Conservation (phyloP, 2,888 invertebrate genomes). For the Cataglyphis altisquamis region DNA sequence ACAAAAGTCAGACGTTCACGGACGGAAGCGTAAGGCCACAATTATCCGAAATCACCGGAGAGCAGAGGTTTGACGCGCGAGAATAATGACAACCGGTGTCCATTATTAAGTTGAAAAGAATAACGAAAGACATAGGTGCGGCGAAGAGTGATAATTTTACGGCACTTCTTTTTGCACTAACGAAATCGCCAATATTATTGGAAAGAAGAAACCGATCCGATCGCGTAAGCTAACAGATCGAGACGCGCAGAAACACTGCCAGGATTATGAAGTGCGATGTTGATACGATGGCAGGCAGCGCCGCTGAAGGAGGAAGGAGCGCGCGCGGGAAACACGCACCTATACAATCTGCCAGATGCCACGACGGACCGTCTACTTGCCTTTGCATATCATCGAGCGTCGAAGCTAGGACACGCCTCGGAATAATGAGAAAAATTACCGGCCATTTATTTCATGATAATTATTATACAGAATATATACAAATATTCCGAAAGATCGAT, state of each 20-base stretch:
- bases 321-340: constrained; percentile 72
- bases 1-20: constrained; percentile 17
- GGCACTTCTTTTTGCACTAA: not conserved
- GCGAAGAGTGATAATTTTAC: not conserved
- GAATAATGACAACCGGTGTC: constrained; percentile 41
- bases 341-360: constrained; percentile 56
- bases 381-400: constrained; percentile 18
- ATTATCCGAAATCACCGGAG: constrained; percentile 28
- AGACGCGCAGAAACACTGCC: constrained; percentile 82
- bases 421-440: constrained; percentile 11
- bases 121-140: not conserved
- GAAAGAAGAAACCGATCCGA: constrained; percentile 62
- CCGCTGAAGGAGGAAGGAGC: constrained; percentile 72
- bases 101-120: constrained; percentile 9
- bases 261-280: constrained; percentile 84
- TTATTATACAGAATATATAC: not conserved
- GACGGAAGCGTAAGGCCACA: constrained; percentile 25
- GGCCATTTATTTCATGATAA: not conserved
- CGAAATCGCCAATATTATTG: constrained; percentile 4
- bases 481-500: not conserved
- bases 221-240: constrained; percentile 78
- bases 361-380: constrained; percentile 49
- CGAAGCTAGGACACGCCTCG: not conserved
- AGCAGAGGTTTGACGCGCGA: constrained; percentile 15
- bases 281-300: constrained; percentile 79